Base-by-base conservation (phyloP, 37 sponge, comb jelly and placozoan genomes). In the Chondrosia reniformis region DNA sequence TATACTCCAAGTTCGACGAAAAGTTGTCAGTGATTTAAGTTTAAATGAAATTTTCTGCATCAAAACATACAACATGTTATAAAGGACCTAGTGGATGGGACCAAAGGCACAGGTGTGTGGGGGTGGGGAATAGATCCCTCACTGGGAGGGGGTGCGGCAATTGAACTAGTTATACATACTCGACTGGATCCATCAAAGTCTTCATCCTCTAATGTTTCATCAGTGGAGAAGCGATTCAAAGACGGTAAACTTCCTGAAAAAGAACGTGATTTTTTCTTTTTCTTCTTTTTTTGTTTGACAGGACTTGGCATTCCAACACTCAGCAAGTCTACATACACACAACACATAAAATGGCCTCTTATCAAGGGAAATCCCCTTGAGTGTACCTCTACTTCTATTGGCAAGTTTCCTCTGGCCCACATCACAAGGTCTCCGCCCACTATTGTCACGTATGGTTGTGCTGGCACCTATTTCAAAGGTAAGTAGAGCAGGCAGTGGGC, bases 341-440 rank as follows among this genome's bases (percentile, higher is more conserved):
- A 49, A 19, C 15, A 49, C 10, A 49, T 49, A 15, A 49, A 49
- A 19, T 49, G 52, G 15, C 10, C 72, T 37, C 12, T 41, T 69
- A 9, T 28, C 72, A 69, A 69, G 15, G 36, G 61, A 6, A 30
- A 30, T 25, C 1, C 8, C 66, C 24, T 2, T 17, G 2, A 62
- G 37, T 73, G 9, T 75, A 88, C 88, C 45, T 88, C 46, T 69
- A 7, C 67, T 63, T 30, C 8, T 22, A 9, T 71, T 55, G 36
- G 81, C 59, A 0, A 55, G 44, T 9, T 63, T 79, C 17, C 38
- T 28, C 19, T 55, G 72, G 56, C 75, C 67, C 30, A 83, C 54
- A 79, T 79, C 78, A 3, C 71, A 69, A 1, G 84, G 84, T 58
- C 67, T 74, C 33, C 33, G 33, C 0, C 84, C 89, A 76, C 72